phyloP scores from a whole-genome alignment of 2,888 invertebrate genomes.

The Nomada goodeniana region DNA sequence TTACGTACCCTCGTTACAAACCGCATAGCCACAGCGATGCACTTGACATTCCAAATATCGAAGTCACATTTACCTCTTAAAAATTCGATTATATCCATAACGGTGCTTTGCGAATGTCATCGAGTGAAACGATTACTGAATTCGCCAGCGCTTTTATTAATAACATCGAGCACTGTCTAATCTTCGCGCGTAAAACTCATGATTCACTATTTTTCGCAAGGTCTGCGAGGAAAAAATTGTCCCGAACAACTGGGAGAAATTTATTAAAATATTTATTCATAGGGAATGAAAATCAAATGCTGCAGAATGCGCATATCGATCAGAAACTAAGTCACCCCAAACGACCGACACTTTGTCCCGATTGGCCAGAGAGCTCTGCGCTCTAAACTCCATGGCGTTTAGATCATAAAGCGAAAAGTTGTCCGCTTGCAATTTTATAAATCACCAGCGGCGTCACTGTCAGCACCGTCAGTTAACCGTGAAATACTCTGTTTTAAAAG shows the following conservation, averaged over 20 bases:
- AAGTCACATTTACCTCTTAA: neutral
- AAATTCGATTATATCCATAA: neutral
- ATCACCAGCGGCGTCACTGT: constrained; percentile 15
- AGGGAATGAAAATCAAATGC: too few relatives aligned
- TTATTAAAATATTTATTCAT: too few relatives aligned
- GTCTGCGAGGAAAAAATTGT: neutral
- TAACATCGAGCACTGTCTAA: neutral
- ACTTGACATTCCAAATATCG: neutral
- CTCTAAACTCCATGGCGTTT: neutral
- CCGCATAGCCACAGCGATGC: neutral
- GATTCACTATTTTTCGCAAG: too few relatives aligned
- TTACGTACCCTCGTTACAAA: neutral
- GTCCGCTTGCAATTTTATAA: constrained; percentile 23
- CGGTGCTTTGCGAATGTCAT: neutral
- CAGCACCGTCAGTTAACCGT: constrained; percentile 40
- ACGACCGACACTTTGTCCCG: neutral
- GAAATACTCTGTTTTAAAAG: constrained; percentile 40
- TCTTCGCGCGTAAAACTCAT: too few relatives aligned
- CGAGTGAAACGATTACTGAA: neutral
- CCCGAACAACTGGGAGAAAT: neutral
- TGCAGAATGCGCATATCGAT: too few relatives aligned
- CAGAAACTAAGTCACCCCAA: neutral
- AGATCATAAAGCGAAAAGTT: constrained; percentile 14
- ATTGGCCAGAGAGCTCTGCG: neutral
- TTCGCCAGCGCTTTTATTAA: neutral